Evolutionary conservation across 2,888 invertebrate species (phyloP).

Genomic region (Boloria selene): DNA sequence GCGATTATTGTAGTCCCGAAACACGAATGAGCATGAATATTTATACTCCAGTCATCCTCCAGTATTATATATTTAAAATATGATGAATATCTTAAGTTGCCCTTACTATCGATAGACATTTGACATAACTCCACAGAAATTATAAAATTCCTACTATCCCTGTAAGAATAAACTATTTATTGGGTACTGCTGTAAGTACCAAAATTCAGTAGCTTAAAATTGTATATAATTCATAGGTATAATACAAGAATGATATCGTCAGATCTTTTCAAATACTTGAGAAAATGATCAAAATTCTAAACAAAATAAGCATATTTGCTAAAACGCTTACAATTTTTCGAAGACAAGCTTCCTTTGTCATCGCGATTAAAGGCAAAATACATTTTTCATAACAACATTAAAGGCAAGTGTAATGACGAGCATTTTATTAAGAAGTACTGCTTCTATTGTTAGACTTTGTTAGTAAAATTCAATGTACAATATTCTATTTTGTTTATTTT

Average conservation of each 20-base stretch:
- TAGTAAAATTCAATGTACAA: background rate
- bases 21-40: too few species aligned
- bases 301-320: conserved; percentile 29
- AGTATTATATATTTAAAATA: too few species aligned
- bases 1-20: too few species aligned
- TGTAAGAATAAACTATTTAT: too few species aligned
- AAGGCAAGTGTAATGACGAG: conserved; percentile 32
- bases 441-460: background rate
- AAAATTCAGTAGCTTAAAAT: too few species aligned
- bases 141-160: too few species aligned
- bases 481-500: background rate
- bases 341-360: conserved; percentile 36
- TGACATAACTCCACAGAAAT: too few species aligned
- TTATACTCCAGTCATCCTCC: too few species aligned
- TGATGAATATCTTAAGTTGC: too few species aligned
- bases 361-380: conserved; percentile 31
- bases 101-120: too few species aligned
- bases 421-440: conserved; percentile 30
- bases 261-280: conserved; percentile 19
- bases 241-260: background rate
- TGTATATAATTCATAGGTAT: too few species aligned
- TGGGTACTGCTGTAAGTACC: too few species aligned
- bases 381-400: conserved; percentile 33
- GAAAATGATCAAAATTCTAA: conserved; percentile 26
- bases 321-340: conserved; percentile 32